Conservation (phyloP, 2,113 vertebrate genomes). For the Mungos mungo region DNA sequence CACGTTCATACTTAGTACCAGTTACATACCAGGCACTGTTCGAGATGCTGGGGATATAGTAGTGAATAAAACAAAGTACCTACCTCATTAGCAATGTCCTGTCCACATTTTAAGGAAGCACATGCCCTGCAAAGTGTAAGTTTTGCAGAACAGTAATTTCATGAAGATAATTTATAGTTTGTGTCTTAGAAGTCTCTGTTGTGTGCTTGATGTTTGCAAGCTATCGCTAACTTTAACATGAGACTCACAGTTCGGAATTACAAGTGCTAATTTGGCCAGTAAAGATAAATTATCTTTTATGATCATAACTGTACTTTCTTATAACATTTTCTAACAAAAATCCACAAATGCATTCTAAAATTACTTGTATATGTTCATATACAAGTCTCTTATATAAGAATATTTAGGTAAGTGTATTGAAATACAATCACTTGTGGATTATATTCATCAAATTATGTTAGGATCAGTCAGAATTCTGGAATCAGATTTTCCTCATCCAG, state of each 20-base stretch:
- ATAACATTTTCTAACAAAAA: constrained; percentile 11
- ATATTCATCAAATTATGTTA: constrained; percentile 33
- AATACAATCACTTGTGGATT: constrained; percentile 26
- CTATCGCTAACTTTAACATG: not conserved
- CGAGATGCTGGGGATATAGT: not conserved
- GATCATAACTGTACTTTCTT: not conserved
- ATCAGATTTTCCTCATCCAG: not conserved
- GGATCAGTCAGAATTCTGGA: constrained; percentile 3
- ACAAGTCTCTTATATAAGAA: not conserved
- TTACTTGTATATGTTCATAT: constrained; percentile 23
- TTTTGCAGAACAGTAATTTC: not conserved
- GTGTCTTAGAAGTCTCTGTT: not conserved
- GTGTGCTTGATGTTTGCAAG: not conserved
- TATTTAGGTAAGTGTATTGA: constrained; percentile 27
- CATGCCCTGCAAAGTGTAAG: not conserved
- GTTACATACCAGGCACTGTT: not conserved
- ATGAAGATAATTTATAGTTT: not conserved
- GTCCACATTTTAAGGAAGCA: not conserved
- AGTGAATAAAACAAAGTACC: not conserved
- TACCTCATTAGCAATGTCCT: not conserved
- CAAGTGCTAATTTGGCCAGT: not conserved
- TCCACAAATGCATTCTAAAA: not conserved
- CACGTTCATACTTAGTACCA: not conserved
- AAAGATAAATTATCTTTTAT: not conserved
- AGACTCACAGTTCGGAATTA: not conserved